Conservation (phyloP, 2,797 vertebrate genomes). For the Acanthis flammea region DNA sequence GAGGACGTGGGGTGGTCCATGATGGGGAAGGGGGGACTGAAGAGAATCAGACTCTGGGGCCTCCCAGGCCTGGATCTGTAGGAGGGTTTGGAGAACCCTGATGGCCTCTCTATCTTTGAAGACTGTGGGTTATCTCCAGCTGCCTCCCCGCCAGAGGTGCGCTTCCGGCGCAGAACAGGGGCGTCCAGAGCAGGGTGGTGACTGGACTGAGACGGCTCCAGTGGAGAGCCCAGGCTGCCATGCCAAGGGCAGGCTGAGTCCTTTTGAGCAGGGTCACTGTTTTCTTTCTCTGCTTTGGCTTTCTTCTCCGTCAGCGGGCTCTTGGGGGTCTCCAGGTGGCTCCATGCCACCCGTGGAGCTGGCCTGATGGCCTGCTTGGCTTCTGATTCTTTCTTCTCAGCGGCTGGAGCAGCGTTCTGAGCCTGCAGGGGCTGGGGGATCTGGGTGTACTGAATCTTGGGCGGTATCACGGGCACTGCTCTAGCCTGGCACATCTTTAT, state of each 20-base stretch:
- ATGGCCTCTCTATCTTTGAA: conserved; percentile 85
- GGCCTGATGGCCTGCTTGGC: conserved; percentile 49
- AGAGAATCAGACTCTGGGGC: conserved; percentile 96
- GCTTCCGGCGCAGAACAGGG: conserved; percentile 83
- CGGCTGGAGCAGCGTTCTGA: conserved; percentile 41
- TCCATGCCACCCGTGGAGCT: conserved; percentile 59
- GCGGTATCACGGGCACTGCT: conserved; percentile 92
- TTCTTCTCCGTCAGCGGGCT: conserved; percentile 65
- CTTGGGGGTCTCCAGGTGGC: conserved; percentile 64
- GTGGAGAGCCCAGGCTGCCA: conserved; percentile 49
- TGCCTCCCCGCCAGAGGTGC: conserved; percentile 84
- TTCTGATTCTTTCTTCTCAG: conserved; percentile 68
- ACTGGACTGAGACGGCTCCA: conserved; percentile 66
- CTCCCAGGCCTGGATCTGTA: conserved; percentile 90
- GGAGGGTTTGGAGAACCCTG: conserved; percentile 86
- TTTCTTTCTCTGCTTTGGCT: conserved; percentile 82
- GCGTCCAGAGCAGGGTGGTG: conserved; percentile 72
- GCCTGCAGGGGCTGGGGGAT: conserved; percentile 86
- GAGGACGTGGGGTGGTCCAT: conserved; percentile 90
- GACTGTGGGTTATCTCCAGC: conserved; percentile 81
- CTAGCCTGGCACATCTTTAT: conserved; percentile 95
- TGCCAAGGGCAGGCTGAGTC: conserved; percentile 68
- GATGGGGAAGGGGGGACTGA: conserved; percentile 95
- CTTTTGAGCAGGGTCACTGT: conserved; percentile 71
- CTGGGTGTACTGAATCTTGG: conserved; percentile 94